phyloP scores from a whole-genome alignment of 2,113 vertebrate genomes.

The Lates calcarifer region DNA sequence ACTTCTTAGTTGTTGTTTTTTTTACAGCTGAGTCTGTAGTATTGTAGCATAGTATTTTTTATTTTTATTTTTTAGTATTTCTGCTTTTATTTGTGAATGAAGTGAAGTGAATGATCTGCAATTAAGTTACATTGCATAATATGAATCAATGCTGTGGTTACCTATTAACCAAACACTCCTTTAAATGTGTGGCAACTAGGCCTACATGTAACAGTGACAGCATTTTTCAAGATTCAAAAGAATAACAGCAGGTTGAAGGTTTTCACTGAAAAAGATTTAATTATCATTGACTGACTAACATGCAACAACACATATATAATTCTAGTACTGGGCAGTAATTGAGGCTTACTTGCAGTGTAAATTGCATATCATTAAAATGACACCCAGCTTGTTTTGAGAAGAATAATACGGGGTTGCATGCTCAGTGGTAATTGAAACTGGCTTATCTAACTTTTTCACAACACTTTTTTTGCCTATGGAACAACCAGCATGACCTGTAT shows the following conservation, averaged over 20 bases:
- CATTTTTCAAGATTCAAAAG: too few species aligned
- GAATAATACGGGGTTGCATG: background rate
- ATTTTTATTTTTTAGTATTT: too few species aligned
- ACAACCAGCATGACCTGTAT: background rate
- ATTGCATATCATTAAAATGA: background rate
- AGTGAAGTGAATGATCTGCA: too few species aligned
- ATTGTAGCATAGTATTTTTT: too few species aligned
- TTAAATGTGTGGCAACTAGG: background rate
- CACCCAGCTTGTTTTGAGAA: background rate
- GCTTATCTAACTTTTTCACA: slow-evolving; percentile 1
- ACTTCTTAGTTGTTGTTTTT: too few species aligned
- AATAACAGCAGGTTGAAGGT: too few species aligned
- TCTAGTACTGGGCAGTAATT: too few species aligned
- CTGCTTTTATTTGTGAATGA: too few species aligned
- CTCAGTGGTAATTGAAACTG: background rate
- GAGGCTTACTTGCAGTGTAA: background rate
- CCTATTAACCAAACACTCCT: background rate
- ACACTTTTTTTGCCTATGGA: background rate
- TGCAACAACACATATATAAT: too few species aligned
- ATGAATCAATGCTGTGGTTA: background rate
- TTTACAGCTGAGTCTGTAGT: too few species aligned
- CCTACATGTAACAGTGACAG: background rate
- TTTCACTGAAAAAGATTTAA: too few species aligned
- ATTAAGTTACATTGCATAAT: background rate
- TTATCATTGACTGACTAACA: too few species aligned